Evolutionary conservation across 2,113 vertebrate species (phyloP), one percentile per base, ranked within the genome.

Genomic region (Castor canadensis): DNA sequence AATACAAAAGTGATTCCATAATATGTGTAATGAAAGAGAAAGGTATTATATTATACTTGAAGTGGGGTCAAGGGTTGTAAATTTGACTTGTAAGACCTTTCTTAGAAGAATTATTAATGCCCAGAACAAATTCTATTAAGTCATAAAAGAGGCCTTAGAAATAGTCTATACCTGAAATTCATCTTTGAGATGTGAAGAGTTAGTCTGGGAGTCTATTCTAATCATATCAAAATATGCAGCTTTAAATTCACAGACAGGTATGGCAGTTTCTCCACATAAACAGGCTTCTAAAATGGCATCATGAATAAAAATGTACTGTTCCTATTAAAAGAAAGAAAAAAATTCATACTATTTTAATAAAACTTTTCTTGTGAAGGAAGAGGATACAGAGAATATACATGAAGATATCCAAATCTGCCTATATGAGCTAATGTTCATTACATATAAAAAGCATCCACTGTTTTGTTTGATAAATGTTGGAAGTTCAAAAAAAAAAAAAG

Each of bases 291-390:
- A 98, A 96, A 99, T 99, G 98, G 99, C 99, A 90, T 99, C 99
- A 32, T 99, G 99, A 98, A 99, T 99, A 98, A 99, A 99, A 97
- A 99, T 99, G 96, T 99, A 99, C 98, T 99, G 99, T 97, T 99
- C 99, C 99, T 99, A 98, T 71, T 82, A 96, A 98, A 98, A 96
- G 95, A 96, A 95, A 93, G 79, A 89, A 95, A 17, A 45, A n/a
- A 72, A 96, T 95, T 94, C 93, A 86, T 3, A 85, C 13, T 43
- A 52, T 76, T 97, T 97, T 91, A 92, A 89, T 75, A 97, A 85
- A 69, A 91, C 13, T 69, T 94, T 96, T 90, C n/a, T 81, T 86
- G 85, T 77, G 89, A 56, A 75, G 89, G 9, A 52, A 93, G 35
- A 92, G 4, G 52, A 91, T 69, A 97, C 77, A 94, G 45, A 83